A percentile compares a stretch with the other conserved stretches of the same genome.
Evolutionary conservation across 2,888 invertebrate genomes (phyloP).

Genomic region (Nemurella pictetii): DNA sequence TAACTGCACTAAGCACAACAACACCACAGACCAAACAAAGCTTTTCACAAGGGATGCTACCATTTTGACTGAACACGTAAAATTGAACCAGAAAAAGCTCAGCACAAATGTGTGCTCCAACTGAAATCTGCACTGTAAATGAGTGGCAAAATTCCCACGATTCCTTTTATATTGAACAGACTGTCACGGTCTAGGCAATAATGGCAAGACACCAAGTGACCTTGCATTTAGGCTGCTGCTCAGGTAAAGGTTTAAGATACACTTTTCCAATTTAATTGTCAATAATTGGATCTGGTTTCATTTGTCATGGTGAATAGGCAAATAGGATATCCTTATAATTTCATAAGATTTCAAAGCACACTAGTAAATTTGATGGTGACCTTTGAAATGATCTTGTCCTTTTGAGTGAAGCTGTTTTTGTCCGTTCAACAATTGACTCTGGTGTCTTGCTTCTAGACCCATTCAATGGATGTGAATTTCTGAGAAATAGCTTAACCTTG

Average conservation of each 20-base stretch:
- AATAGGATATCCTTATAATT: slow-evolving; percentile 23
- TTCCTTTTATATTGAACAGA: slow-evolving; percentile 4
- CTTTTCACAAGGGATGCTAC: neutral
- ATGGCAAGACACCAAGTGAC: slow-evolving; percentile 10
- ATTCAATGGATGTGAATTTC: slow-evolving; percentile 1
- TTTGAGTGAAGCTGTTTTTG: neutral
- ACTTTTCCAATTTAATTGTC: slow-evolving; percentile 32
- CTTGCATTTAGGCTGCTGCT: slow-evolving; percentile 2
- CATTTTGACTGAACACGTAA: neutral
- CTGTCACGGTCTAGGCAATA: slow-evolving; percentile 11
- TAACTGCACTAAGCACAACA: neutral
- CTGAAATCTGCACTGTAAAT: slow-evolving; percentile 22
- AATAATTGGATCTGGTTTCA: slow-evolving; percentile 27
- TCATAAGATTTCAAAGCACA: slow-evolving; percentile 12
- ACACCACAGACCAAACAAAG: neutral
- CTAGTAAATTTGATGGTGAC: neutral
- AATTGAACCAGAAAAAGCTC: neutral
- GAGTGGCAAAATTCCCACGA: slow-evolving; percentile 1
- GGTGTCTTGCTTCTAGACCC: slow-evolving; percentile 6
- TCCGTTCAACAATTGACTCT: neutral
- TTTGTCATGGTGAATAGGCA: slow-evolving; percentile 23
- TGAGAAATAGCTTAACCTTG: neutral
- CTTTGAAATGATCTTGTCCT: slow-evolving; percentile 4
- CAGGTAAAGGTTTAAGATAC: slow-evolving; percentile 1
- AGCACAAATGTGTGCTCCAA: neutral